A percentile compares a stretch with the other conserved stretches of the same genome.
Conservation (phyloP, 1,140 invertebrate species). For the Meloidogyne floridensis region DNA sequence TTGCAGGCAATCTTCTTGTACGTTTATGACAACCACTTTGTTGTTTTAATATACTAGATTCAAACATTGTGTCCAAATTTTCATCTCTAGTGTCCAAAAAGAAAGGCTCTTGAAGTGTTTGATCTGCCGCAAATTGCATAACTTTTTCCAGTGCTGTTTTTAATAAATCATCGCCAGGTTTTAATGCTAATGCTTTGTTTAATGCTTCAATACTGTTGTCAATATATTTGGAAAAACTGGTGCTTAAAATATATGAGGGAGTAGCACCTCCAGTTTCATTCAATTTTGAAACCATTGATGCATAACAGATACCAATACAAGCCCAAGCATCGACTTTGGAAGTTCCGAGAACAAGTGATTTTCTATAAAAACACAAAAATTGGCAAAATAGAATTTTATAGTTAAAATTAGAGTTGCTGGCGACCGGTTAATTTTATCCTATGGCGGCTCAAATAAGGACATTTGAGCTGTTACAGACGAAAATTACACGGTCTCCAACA, state of each 20-base stretch:
- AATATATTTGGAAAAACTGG: not conserved
- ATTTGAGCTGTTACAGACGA: too few relatives aligned
- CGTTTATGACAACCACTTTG: not conserved
- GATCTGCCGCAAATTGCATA: constrained; percentile 16
- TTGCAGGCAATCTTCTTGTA: not conserved
- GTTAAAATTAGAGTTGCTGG: not conserved
- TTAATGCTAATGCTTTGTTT: constrained; percentile 47
- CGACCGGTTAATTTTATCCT: too few relatives aligned
- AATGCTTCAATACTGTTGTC: constrained; percentile 43
- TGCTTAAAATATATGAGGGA: constrained; percentile 3
- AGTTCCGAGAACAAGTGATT: constrained; percentile 37
- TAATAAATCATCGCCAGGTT: constrained; percentile 42
- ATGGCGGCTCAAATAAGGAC: too few relatives aligned
- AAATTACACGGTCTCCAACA: too few relatives aligned
- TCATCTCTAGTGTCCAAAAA: not conserved
- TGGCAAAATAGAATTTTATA: constrained; percentile 2
- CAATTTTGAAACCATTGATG: constrained; percentile 31
- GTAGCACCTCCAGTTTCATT: not conserved
- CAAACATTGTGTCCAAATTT: not conserved
- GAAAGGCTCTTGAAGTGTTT: constrained; percentile 1
- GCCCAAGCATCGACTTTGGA: constrained; percentile 47
- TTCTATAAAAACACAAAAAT: constrained; percentile 22
- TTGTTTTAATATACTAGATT: not conserved
- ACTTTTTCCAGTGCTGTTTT: constrained; percentile 32
- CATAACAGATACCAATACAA: constrained; percentile 47